Base-by-base conservation (phyloP, 2,797 vertebrate genomes). In the Onychomys arenicola region DNA sequence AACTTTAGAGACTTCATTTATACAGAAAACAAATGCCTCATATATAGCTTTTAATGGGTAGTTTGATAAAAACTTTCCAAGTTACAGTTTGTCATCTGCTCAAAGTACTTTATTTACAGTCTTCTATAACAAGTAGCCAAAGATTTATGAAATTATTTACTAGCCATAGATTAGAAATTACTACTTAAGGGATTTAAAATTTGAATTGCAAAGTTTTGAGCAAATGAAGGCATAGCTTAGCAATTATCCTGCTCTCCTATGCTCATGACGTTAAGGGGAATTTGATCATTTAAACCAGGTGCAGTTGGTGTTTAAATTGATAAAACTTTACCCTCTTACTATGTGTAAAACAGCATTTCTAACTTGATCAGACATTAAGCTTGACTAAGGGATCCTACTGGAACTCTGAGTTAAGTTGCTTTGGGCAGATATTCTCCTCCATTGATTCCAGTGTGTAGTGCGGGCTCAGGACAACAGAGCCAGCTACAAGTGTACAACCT, bases 141-240 rank as follows among this genome's bases (percentile, higher is more conserved):
- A 16, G 16, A 1, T 10, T 46, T 57, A 14, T 29, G 16, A 7
- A 40, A 71, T 59, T 75, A 32, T 40, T 75, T 82, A 73, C 25
- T 55, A 89, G 85, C 5, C 71, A 13, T 23, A 59, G 71, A 71
- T 76, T 84, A 85, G 8, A 95, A 93, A 81, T 90, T 34, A 73
- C 2, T 57, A 32, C 57, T 93, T 80, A 46, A 46, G 40, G 34
- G 32, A 61, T 23, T 34, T 40, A 73, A 37, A 55, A 78, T 82
- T 96, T 63, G 43, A 92, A 43, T 3, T 14, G 9, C 1, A 90
- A 40, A 46, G 23, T 69, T 76, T 37, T 80, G 55, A 85, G 6
- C 27, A 83, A 63, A 13, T 73, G 3, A 78, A 87, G 16, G 32
- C 6, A 43, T 19, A 94, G 23, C 13, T 13, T 37, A 25, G 6